Evolutionary conservation across 2,113 vertebrate genomes (phyloP), one percentile per base, ranked within the genome.

Genomic region (Rhineura floridana): DNA sequence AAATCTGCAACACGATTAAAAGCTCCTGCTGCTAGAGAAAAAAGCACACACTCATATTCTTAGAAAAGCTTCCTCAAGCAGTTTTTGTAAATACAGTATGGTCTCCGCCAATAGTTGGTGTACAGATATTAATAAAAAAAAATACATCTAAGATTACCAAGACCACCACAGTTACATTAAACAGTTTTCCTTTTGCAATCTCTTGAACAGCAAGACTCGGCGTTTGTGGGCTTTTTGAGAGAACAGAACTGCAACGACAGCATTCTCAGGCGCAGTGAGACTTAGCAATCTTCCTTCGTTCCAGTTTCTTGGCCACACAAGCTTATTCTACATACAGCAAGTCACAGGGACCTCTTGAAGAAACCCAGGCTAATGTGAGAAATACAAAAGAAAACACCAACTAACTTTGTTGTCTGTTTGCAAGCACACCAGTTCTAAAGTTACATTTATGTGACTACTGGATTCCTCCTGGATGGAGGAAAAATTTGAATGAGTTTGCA

Each of bases 1-100:
- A 93, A 92, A 96, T 94, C 91, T 96, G 84, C n/a, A 95, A 81
- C 67, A 93, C 86, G 91, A 93, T 89, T 94, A 91, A 95, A 96
- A 94, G 94, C 88, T 93, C 85, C 46, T 91, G 30, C 63, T 88
- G 75, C 76, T 90, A 2, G 83, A 95, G 59, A 81, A 90, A 59
- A 88, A 90, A 80, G 83, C 88, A 91, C 65, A 76, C 78, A 90
- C 44, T 88, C 77, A 79, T 65, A 94, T 95, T 80, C 52, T 88
- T 28, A 63, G 42, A 19, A 94, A 91, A 93, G 55, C 89, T 80
- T 89, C 89, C 93, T 88, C 93, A 93, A 93, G 92, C 93, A 95
- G 33, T 92, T 96, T 97, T 95, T 85, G 78, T 93, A 93, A 95
- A 93, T 80, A 85, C 75, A 89, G 12, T 88, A 69, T 90, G 62